Percentiles rank a stretch among this genome's conserved stretches.
These are phyloP conservation scores for Merluccius polli DNA, from an alignment of 2,797 vertebrate genomes.

Conservation along the genomic window DNA sequence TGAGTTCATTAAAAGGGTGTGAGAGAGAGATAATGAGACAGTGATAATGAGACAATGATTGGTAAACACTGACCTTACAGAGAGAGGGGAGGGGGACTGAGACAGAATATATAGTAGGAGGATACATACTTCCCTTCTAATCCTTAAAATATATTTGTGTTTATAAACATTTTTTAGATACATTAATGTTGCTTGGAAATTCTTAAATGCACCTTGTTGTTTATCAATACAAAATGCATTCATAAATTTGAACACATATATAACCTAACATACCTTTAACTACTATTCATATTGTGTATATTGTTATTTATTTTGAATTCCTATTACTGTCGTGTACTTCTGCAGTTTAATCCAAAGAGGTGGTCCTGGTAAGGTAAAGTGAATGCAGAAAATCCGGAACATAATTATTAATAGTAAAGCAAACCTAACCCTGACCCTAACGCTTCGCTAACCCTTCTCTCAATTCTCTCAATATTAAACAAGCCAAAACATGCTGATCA, in stretches of 20 bases:
- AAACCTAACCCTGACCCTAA: background rate
- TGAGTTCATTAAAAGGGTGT: slow-evolving; percentile 18
- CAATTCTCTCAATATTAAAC: no score
- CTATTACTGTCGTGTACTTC: background rate
- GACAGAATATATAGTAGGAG: background rate
- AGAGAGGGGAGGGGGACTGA: background rate
- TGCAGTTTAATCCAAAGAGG: background rate
- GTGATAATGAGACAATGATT: slow-evolving; percentile 11
- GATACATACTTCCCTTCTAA: background rate
- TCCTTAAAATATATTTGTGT: background rate
- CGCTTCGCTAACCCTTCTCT: background rate
- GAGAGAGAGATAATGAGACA: slow-evolving; percentile 8
- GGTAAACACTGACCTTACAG: slow-evolving; percentile 8
- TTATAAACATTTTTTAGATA: background rate
- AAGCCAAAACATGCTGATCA: no score
- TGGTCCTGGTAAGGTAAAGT: background rate
- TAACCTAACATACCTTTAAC: background rate
- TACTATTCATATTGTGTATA: background rate
- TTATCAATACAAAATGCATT: background rate
- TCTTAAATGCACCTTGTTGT: background rate
- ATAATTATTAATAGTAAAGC: background rate
- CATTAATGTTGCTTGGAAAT: background rate
- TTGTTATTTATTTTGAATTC: background rate
- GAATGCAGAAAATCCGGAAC: background rate
- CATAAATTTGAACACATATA: background rate